A percentile compares a stretch with the other conserved stretches of the same genome.
Evolutionary conservation across 2,888 invertebrate species (phyloP).

Genomic region (Coelopa pilipes): DNA sequence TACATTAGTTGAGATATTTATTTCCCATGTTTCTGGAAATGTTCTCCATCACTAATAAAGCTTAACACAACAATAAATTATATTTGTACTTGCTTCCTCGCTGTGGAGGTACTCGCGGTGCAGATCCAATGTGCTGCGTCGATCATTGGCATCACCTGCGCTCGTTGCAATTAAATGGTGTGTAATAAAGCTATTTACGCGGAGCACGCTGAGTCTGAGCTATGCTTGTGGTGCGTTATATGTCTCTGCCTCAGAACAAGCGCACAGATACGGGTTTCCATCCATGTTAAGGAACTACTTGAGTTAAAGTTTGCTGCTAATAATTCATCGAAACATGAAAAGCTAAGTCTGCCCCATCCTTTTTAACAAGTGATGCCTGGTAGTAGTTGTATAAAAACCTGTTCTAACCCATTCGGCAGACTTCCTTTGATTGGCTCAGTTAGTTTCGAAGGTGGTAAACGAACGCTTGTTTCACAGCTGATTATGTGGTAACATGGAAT

Average conservation of each 20-base stretch:
- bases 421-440: neutral
- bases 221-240: constrained; percentile 16
- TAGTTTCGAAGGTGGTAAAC: constrained; percentile 18
- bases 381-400: constrained; percentile 15
- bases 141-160: constrained; percentile 6
- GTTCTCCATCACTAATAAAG: constrained; percentile 24
- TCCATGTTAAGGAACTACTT: constrained; percentile 26
- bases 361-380: neutral
- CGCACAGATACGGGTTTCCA: constrained; percentile 14
- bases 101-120: neutral
- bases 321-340: constrained; percentile 25
- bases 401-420: constrained; percentile 10
- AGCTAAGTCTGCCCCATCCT: neutral
- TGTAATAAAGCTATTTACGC: constrained; percentile 48
- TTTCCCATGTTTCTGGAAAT: constrained; percentile 12
- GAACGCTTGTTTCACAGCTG: constrained; percentile 24
- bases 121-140: neutral
- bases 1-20: constrained; percentile 7
- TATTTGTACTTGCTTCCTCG: constrained; percentile 11
- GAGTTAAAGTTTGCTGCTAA: constrained; percentile 20
- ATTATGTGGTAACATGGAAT: neutral
- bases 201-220: constrained; percentile 42
- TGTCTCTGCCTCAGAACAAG: constrained; percentile 13
- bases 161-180: constrained; percentile 35
- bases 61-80: constrained; percentile 22